These are phyloP conservation scores for Nomada flava DNA, from an alignment of 2,888 invertebrate species.

Conservation along the genomic window DNA sequence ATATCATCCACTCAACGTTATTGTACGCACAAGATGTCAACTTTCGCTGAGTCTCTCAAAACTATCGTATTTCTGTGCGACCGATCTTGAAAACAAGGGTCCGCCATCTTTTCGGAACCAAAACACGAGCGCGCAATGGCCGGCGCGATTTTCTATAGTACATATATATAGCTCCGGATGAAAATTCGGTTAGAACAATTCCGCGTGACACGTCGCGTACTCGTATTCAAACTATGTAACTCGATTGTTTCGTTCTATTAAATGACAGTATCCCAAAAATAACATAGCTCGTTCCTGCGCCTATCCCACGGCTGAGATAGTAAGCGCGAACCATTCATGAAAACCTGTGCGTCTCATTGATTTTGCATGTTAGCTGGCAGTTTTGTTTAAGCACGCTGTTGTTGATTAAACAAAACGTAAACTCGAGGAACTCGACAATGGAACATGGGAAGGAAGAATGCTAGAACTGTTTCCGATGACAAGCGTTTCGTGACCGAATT, in stretches of 20 bases:
- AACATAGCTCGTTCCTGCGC: background rate
- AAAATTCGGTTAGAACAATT: slow-evolving; percentile 17
- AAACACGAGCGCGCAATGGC: slow-evolving; percentile 80
- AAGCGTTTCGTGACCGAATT: background rate
- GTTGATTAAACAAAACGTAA: slow-evolving; percentile 5
- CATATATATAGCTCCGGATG: slow-evolving; percentile 17
- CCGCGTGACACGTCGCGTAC: background rate
- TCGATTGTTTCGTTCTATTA: background rate
- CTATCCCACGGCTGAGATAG: background rate
- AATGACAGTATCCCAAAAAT: background rate
- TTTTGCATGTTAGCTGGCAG: background rate
- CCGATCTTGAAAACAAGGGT: slow-evolving; percentile 77
- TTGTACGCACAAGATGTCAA: slow-evolving; percentile 47
- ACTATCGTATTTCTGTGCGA: slow-evolving; percentile 59
- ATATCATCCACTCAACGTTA: slow-evolving; percentile 29
- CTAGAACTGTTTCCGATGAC: background rate
- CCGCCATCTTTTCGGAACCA: slow-evolving; percentile 81
- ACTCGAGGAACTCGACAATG: background rate
- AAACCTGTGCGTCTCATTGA: background rate
- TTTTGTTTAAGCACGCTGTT: background rate
- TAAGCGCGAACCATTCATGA: background rate
- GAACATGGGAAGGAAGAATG: background rate
- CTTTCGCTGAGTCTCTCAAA: slow-evolving; percentile 65
- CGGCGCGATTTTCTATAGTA: slow-evolving; percentile 60
- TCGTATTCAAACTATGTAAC: background rate